A percentile compares a stretch with the other conserved stretches of the same genome.
These are phyloP conservation scores for Nycticorax nycticorax DNA, from an alignment of 2,113 vertebrate genomes.

Conservation along the genomic window DNA sequence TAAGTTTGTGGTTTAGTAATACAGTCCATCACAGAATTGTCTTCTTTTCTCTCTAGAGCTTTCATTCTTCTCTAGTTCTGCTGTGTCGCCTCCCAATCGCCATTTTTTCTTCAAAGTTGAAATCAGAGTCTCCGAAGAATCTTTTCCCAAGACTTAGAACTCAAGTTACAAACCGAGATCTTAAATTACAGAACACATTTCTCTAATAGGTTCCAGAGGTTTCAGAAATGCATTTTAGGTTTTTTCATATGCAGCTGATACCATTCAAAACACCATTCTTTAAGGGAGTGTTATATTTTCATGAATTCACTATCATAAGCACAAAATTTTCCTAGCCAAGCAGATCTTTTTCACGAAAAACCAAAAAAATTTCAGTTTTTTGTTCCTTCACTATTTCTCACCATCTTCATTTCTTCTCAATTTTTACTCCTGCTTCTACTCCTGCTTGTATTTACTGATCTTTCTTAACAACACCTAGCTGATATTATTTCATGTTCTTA, in stretches of 20 bases:
- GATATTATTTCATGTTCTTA: neutral
- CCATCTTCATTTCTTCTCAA: neutral
- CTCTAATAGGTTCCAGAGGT: neutral
- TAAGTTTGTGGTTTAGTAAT: neutral
- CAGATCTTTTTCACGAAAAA: neutral
- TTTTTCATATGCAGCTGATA: neutral
- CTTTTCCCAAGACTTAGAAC: neutral
- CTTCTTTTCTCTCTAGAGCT: neutral
- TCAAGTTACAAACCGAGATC: neutral
- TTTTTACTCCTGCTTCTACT: neutral
- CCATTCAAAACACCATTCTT: neutral
- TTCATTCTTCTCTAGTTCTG: neutral
- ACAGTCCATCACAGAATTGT: neutral
- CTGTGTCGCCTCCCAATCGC: neutral
- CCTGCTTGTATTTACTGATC: neutral
- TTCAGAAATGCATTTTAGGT: neutral
- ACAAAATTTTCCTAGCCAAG: neutral
- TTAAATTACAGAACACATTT: neutral
- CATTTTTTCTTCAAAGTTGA: neutral
- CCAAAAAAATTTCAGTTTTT: neutral
- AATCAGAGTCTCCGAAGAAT: neutral
- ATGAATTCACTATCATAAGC: neutral
- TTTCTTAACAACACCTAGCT: neutral
- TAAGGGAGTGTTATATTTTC: neutral
- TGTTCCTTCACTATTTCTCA: neutral